Base-by-base conservation (phyloP, 1,140 invertebrate species). In the Maconellicoccus hirsutus region DNA sequence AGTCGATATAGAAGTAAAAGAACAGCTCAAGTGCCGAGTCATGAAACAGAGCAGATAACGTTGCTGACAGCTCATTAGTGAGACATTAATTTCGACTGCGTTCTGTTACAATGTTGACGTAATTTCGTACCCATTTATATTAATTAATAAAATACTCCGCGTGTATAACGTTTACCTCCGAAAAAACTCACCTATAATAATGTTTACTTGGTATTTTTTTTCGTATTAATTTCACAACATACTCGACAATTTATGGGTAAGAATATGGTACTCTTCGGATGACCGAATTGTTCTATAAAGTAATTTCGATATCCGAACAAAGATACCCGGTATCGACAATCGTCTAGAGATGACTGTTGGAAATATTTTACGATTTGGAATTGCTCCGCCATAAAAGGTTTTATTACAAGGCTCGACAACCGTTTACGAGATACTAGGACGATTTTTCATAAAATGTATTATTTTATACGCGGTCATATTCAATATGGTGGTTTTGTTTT, bases 21-120 rank as follows among this genome's bases (percentile, higher is more conserved):
- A 33, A 33, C 29, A 33, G 29, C 29, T 33, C 29, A 33, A 33
- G 29, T 33, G 29, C 29, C 29, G 29, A 33, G 29, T 33, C 29
- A 33, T 52, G 42, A 52, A 52, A 19, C n/a, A 16, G 42, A 52
- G 42, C 42, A 52, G 42, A 52, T 52, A 52, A 52, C 42, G 42
- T 52, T 19, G 42, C 42, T 52, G 42, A 52, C 42, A 52, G 42
- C 42, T 52, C 42, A 52, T 52, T 52, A 52, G 42, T 52, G 42
- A 52, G 42, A 52, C 42, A 52, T 52, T 52, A 52, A 52, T 52
- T 52, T 52, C 42, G 42, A 52, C 42, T 52, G 42, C 42, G 42
- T 52, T 52, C 42, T 52, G 42, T 52, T 52, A 52, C 42, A 52
- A 52, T 16, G 42, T 52, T 52, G 42, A 52, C 42, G 42, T 14